Percentiles rank a stretch among this genome's conserved stretches.
phyloP scores from a whole-genome alignment of 2,888 invertebrate genomes.

The Trissoscelio sp. region DNA sequence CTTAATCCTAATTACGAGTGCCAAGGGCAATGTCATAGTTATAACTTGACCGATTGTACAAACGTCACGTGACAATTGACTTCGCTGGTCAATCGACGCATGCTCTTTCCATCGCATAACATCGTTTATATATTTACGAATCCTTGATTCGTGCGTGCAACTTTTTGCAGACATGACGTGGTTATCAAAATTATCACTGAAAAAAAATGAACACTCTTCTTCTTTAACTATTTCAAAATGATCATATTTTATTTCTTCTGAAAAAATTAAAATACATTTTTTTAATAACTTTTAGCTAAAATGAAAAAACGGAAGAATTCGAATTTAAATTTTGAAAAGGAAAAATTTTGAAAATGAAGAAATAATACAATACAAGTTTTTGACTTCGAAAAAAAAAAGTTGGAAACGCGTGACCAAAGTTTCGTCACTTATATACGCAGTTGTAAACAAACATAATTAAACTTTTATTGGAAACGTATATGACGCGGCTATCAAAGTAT shows the following conservation, averaged over 20 bases:
- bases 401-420: conserved; percentile 1
- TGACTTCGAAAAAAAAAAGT: not conserved
- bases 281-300: too few species aligned
- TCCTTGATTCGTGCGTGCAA: conserved; percentile 52
- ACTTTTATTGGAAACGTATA: conserved; percentile 21
- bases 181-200: conserved; percentile 10
- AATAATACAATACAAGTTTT: too few species aligned
- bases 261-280: too few species aligned
- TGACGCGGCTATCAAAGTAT: conserved; percentile 15
- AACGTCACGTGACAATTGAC: conserved; percentile 57
- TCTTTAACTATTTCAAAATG: not conserved
- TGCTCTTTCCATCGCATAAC: conserved; percentile 40
- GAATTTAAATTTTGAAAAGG: too few species aligned
- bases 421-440: conserved; percentile 17
- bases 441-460: conserved; percentile 48
- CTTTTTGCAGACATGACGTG: conserved; percentile 51
- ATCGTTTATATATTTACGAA: conserved; percentile 63
- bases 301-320: not conserved
- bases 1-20: conserved; percentile 42
- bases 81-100: conserved; percentile 55
- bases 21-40: conserved; percentile 65
- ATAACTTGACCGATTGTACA: conserved; percentile 53
- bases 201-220: too few species aligned
- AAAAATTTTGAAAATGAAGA: too few species aligned
- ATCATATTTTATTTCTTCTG: too few species aligned